A percentile compares a stretch with the other conserved stretches of the same genome.
These are phyloP conservation scores for Agelaius phoeniceus DNA, from an alignment of 2,113 vertebrate genomes.

Conservation along the genomic window DNA sequence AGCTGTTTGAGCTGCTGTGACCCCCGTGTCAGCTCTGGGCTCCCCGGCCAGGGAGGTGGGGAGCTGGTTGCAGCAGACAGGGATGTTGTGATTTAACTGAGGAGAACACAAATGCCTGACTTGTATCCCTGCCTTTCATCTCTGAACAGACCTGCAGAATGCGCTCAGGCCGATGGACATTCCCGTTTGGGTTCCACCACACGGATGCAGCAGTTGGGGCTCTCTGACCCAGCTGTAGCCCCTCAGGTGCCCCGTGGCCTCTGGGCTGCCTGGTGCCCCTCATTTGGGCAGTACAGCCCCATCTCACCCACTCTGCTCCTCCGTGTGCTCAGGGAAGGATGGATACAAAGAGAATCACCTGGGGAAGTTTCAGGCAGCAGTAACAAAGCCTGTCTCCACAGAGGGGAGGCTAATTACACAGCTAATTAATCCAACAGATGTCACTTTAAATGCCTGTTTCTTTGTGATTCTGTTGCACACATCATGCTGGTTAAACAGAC, in stretches of 20 bases:
- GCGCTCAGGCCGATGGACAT: not conserved
- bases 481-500: slow-evolving; percentile 27
- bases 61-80: not conserved
- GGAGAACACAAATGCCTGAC: too few species aligned
- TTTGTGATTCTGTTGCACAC: slow-evolving; percentile 42
- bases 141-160: not conserved
- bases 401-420: slow-evolving; percentile 73
- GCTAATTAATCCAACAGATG: slow-evolving; percentile 78
- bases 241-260: not conserved
- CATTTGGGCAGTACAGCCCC: not conserved
- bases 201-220: accelerated
- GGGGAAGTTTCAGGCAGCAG: slow-evolving; percentile 66
- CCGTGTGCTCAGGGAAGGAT: not conserved
- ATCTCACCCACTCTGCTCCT: not conserved
- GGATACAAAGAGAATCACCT: slow-evolving; percentile 67
- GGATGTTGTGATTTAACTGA: not conserved
- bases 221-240: not conserved
- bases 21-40: not conserved
- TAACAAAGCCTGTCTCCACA: slow-evolving; percentile 59
- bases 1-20: not conserved
- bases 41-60: not conserved
- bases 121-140: not conserved
- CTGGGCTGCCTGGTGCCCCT: not conserved
- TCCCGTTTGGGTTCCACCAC: not conserved
- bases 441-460: slow-evolving; percentile 69